These are phyloP conservation scores for Spicauda simplicius DNA, from an alignment of 2,888 invertebrate species.

Conservation along the genomic window DNA sequence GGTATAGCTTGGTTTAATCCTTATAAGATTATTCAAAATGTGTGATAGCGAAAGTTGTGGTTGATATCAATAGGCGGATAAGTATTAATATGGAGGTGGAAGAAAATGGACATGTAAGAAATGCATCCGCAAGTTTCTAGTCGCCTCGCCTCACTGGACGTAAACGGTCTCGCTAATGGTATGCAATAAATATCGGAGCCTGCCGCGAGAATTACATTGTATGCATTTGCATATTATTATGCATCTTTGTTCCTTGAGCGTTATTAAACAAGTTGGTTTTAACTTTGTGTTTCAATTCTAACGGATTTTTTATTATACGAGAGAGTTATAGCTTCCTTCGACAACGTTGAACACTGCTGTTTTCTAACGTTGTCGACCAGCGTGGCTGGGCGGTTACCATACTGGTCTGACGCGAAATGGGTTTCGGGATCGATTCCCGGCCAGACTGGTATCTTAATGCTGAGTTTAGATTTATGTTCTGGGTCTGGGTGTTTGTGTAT, in stretches of 20 bases:
- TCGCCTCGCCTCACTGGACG: slow-evolving; percentile 30
- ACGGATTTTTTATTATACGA: too few relatives aligned
- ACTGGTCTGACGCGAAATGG: too few relatives aligned
- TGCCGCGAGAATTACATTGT: background rate
- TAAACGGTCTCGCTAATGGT: slow-evolving; percentile 3
- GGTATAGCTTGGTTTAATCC: background rate
- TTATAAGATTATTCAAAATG: background rate
- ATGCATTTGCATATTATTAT: slow-evolving; percentile 11
- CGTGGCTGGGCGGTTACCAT: too few relatives aligned
- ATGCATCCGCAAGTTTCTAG: slow-evolving; percentile 36
- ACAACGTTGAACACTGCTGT: too few relatives aligned
- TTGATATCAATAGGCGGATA: slow-evolving; percentile 18
- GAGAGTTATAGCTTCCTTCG: too few relatives aligned
- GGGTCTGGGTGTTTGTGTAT: too few relatives aligned
- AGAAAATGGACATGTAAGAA: slow-evolving; percentile 26
- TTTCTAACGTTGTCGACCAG: too few relatives aligned
- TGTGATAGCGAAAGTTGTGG: slow-evolving; percentile 1
- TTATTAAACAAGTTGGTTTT: background rate
- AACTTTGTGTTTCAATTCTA: background rate
- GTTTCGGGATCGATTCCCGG: too few relatives aligned
- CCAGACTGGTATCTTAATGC: too few relatives aligned
- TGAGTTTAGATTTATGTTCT: too few relatives aligned
- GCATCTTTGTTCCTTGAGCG: background rate
- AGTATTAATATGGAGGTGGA: slow-evolving; percentile 27
- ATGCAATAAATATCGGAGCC: slow-evolving; percentile 4